Conservation (phyloP, 2,797 vertebrate species). For the Chaetodon trifasciatus region DNA sequence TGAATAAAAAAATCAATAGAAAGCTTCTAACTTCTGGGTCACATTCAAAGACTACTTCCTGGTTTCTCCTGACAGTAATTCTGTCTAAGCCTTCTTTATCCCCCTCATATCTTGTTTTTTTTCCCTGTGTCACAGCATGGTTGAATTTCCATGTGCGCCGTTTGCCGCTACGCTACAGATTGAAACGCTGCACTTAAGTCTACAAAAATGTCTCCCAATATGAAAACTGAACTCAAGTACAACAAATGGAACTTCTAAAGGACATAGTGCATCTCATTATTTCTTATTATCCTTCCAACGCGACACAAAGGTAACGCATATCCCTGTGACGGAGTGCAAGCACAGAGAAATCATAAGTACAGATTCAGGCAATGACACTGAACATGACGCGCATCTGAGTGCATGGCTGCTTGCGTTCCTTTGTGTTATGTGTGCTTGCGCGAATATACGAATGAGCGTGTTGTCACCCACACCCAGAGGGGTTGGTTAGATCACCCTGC, state of each 20-base stretch:
- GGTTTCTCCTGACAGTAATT: constrained; percentile 61
- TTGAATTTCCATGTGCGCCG: constrained; percentile 32
- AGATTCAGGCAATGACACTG: constrained; percentile 29
- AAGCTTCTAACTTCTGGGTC: constrained; percentile 55
- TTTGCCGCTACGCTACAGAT: constrained; percentile 28
- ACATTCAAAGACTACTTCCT: constrained; percentile 57
- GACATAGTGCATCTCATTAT: neutral
- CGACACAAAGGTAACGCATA: neutral
- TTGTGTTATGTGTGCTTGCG: constrained; percentile 33
- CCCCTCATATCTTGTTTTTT: constrained; percentile 40
- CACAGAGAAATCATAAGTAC: constrained; percentile 23
- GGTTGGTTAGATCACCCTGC: constrained; percentile 54
- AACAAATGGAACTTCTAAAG: constrained; percentile 20
- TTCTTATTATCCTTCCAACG: neutral
- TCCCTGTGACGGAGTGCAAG: neutral
- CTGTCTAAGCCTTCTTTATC: constrained; percentile 58
- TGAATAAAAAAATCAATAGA: constrained; percentile 65
- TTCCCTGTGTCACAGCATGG: constrained; percentile 26
- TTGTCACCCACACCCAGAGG: constrained; percentile 51
- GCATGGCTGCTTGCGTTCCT: constrained; percentile 6
- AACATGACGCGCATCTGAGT: constrained; percentile 31
- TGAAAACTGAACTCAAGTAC: constrained; percentile 5
- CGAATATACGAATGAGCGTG: constrained; percentile 50
- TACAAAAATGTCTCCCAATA: constrained; percentile 14
- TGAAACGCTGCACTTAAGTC: constrained; percentile 27